Percentiles rank a stretch among this genome's conserved stretches.
phyloP scores from a whole-genome alignment of 2,797 vertebrate species.

The Enteromius argenteus region DNA sequence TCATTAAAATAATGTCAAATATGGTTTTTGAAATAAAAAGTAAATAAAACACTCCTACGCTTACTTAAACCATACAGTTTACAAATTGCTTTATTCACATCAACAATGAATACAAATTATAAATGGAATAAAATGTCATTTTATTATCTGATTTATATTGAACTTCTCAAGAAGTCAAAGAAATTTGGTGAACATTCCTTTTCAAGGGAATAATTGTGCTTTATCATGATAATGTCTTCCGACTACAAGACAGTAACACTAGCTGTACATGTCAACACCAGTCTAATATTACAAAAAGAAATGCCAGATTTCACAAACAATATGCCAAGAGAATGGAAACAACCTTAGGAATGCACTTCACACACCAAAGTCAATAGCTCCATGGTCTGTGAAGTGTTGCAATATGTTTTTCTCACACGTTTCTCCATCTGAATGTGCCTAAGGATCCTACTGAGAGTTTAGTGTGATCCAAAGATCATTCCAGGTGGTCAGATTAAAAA shows the following conservation, averaged over 20 bases:
- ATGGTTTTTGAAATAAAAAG: not conserved
- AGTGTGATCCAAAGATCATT: slow-evolving; percentile 36
- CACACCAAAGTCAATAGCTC: slow-evolving; percentile 37
- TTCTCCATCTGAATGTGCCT: slow-evolving; percentile 32
- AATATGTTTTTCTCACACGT: slow-evolving; percentile 27
- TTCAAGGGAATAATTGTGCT: not conserved
- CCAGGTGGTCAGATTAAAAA: slow-evolving; percentile 30
- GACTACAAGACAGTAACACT: slow-evolving; percentile 25
- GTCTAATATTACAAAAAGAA: slow-evolving; percentile 36
- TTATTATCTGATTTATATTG: not conserved
- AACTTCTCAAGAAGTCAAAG: not conserved
- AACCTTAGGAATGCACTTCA: slow-evolving; percentile 29
- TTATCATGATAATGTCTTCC: slow-evolving; percentile 22
- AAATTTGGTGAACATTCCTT: not conserved
- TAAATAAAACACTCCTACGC: not conserved
- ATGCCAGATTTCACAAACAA: slow-evolving; percentile 31
- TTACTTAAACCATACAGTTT: not conserved
- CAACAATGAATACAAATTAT: not conserved
- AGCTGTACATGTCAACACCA: slow-evolving; percentile 25
- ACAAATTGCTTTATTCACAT: not conserved
- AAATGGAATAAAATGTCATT: not conserved
- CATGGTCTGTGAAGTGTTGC: slow-evolving; percentile 28
- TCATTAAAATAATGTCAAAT: not conserved
- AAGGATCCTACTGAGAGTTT: slow-evolving; percentile 30
- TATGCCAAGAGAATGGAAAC: slow-evolving; percentile 44